Percentiles rank a stretch among this genome's conserved stretches.
phyloP scores from a whole-genome alignment of 2,797 vertebrate species.

The Periophthalmus magnuspinnatus region DNA sequence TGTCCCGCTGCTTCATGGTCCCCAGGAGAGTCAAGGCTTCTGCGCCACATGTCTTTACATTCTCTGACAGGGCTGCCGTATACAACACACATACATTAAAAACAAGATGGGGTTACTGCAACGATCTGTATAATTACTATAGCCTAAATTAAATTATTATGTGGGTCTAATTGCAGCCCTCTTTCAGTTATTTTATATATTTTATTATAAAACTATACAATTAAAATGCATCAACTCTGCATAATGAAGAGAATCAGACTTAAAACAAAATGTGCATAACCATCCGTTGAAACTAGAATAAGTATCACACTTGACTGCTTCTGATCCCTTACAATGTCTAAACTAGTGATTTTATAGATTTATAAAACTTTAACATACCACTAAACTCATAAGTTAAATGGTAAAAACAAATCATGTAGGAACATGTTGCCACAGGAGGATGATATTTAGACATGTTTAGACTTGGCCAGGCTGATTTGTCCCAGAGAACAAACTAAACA shows the following conservation, averaged over 20 bases:
- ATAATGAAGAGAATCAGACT: background rate
- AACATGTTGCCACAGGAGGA: slow-evolving; percentile 9
- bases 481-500: background rate
- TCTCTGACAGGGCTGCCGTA: slow-evolving; percentile 82
- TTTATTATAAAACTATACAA: background rate
- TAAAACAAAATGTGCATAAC: background rate
- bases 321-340: background rate
- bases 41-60: slow-evolving; percentile 82
- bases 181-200: background rate
- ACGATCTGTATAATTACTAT: background rate
- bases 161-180: background rate
- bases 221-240: background rate
- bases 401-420: slow-evolving; percentile 2
- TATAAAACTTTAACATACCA: slow-evolving; percentile 15
- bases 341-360: background rate
- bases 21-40: slow-evolving; percentile 83
- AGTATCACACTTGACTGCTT: background rate
- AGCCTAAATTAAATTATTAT: background rate
- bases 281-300: background rate
- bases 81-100: slow-evolving; percentile 5
- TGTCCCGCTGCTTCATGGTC: slow-evolving; percentile 77
- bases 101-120: background rate
- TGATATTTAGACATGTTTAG: slow-evolving; percentile 43
- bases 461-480: slow-evolving; percentile 26
- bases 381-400: background rate